Evolutionary conservation across 2,113 vertebrate genomes (phyloP).

Genomic region (Nansenia antarctica): DNA sequence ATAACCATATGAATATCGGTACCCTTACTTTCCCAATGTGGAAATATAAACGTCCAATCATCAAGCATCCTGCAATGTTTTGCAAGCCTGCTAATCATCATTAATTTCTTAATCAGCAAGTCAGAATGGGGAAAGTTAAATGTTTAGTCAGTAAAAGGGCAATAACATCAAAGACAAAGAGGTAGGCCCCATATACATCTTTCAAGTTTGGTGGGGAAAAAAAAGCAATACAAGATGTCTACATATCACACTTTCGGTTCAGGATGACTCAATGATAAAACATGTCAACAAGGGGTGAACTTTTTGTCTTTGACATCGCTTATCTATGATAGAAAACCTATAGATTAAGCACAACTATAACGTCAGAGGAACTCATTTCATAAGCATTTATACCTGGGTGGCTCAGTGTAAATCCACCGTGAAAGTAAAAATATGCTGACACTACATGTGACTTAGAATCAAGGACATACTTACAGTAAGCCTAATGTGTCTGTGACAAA

Average conservation of each 20-base stretch:
- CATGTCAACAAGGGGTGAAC: conserved; percentile 6
- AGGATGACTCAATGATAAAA: neutral
- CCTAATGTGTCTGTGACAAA: neutral
- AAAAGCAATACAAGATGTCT: neutral
- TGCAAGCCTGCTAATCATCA: conserved; percentile 7
- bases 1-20: too few species aligned
- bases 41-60: neutral
- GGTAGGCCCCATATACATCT: conserved; percentile 5
- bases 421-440: neutral
- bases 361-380: conserved; percentile 68
- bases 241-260: neutral
- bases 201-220: neutral
- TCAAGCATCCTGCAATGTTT: neutral
- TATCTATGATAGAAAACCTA: conserved; percentile 19
- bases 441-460: neutral
- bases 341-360: conserved; percentile 40
- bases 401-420: too few species aligned
- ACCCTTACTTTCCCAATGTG: neutral
- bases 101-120: neutral
- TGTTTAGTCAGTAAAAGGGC: conserved; percentile 31
- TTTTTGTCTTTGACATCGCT: conserved; percentile 17
- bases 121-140: conserved; percentile 18
- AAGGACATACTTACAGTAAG: neutral
- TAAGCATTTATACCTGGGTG: conserved; percentile 3
- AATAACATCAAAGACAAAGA: conserved; percentile 31